Base-by-base conservation (phyloP, 1,140 invertebrate genomes). In the Helicoverpa zea region DNA sequence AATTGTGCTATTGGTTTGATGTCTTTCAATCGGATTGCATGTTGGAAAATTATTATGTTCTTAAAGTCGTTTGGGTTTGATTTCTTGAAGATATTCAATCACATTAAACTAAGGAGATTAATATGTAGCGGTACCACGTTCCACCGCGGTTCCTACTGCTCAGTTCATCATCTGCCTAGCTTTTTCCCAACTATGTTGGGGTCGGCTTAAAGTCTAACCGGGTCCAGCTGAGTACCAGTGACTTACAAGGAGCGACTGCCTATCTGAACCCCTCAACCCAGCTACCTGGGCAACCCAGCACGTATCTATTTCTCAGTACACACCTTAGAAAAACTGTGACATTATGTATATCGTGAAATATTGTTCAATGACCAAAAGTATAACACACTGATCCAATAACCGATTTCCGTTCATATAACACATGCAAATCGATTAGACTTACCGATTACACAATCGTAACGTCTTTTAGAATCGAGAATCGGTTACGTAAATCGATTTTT, bases 401-500 rank as follows among this genome's bases (percentile, higher is more conserved):
- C 23, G 12, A 72, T 68, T 30, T 72, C 68, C 68, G 68, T 54
- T 30, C 51, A 30, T 16, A 70, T 74, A 74, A 59, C 54, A 43
- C 52, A 30, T n/a, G 51, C 72, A 54, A 74, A 74, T 74, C 54
- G 72, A 59, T 74, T 59, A 30, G 52, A 56, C 18, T 70, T 18
- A 74, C 11, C 72, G 54, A 59, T 74, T 74, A 59, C n/a, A 30
- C 30, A 74, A 74, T 14, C 18, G 43, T 58, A 35, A 12, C 49
- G 30, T 30, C 54, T 18, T 16, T 59, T 9, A 11, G 14, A 56
- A 73, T 56, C 51, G 52, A 73, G 72, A 59, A 74, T 59, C 54
- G 72, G 4, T 74, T 74, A 74, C 54, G 16, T 74, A 13, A 74
- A 74, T 30, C 63, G 49, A 54, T 70, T 74, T n/a, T 35, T 52